Conservation (phyloP, 2,888 invertebrate species). For the Lepidocyrtoides sp. region DNA sequence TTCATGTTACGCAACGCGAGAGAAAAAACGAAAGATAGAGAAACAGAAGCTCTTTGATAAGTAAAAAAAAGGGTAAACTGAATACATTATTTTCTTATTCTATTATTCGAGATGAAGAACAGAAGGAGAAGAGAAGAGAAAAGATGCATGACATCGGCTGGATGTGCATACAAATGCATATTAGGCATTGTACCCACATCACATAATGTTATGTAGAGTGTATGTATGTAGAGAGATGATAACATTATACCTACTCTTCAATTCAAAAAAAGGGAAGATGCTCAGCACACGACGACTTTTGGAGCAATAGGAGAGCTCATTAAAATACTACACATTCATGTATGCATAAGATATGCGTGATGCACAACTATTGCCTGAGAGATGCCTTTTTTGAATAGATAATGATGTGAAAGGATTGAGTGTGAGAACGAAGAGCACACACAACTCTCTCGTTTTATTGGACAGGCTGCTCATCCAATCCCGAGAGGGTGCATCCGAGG, state of each 20-base stretch:
- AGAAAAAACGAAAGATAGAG: slow-evolving; percentile 18
- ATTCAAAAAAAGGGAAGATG: slow-evolving; percentile 56
- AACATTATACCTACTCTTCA: neutral
- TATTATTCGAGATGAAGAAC: slow-evolving; percentile 1
- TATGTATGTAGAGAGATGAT: too few relatives aligned
- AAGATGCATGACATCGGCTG: slow-evolving; percentile 47
- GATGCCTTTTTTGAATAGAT: slow-evolving; percentile 74
- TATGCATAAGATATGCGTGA: slow-evolving; percentile 83
- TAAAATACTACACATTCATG: slow-evolving; percentile 73
- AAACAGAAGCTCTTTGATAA: slow-evolving; percentile 20
- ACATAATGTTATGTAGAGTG: too few relatives aligned
- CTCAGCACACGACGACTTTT: slow-evolving; percentile 60
- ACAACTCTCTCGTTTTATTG: slow-evolving; percentile 70
- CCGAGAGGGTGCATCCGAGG: slow-evolving; percentile 24
- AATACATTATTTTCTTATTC: slow-evolving; percentile 29
- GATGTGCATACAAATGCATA: slow-evolving; percentile 39
- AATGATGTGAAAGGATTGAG: slow-evolving; percentile 74
- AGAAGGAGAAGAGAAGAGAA: neutral
- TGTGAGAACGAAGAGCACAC: slow-evolving; percentile 56
- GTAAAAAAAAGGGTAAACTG: slow-evolving; percentile 69
- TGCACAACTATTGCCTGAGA: slow-evolving; percentile 81
- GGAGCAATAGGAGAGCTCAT: slow-evolving; percentile 66
- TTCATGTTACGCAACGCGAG: slow-evolving; percentile 47
- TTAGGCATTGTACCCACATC: neutral
- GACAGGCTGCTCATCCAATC: slow-evolving; percentile 66